Evolutionary conservation across 2,888 invertebrate genomes (phyloP).

Genomic region (Mamestra brassicae): DNA sequence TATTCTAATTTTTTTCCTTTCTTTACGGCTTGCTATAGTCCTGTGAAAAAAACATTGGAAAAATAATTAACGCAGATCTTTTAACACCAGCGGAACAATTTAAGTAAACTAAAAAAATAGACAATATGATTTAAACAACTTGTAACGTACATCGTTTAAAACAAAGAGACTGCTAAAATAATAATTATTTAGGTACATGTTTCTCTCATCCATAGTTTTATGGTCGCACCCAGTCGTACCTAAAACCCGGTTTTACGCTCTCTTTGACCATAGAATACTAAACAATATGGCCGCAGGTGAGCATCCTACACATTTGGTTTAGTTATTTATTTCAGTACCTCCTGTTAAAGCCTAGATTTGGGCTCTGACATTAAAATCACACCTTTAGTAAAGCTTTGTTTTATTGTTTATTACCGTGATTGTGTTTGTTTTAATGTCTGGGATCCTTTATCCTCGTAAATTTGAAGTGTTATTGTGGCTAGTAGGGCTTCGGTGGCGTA

Average conservation of each 20-base stretch:
- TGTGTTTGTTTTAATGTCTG: constrained; percentile 43
- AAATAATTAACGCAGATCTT: not conserved
- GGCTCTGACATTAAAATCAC: constrained; percentile 34
- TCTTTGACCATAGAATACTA: constrained; percentile 48
- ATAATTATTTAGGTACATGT: constrained; percentile 12
- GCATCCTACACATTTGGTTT: constrained; percentile 33
- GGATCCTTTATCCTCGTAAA: constrained; percentile 19
- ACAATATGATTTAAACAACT: not conserved
- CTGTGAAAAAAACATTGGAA: too few relatives aligned
- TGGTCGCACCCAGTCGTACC: constrained; percentile 5
- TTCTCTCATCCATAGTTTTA: constrained; percentile 39
- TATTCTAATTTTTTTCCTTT: too few relatives aligned
- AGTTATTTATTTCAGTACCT: constrained; percentile 48
- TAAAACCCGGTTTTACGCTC: constrained; percentile 42
- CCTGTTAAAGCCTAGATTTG: constrained; percentile 31
- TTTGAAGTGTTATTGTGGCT: constrained; percentile 27
- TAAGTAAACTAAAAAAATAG: not conserved
- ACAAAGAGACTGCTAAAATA: constrained; percentile 12
- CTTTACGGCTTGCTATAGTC: too few relatives aligned
- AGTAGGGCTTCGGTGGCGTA: not conserved
- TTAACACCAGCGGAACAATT: not conserved
- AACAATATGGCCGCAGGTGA: constrained; percentile 50
- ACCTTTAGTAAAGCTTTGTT: constrained; percentile 21
- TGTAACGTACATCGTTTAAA: constrained; percentile 19
- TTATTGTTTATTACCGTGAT: constrained; percentile 34